Conservation (phyloP, 2,888 invertebrate species). For the Muscina levida region DNA sequence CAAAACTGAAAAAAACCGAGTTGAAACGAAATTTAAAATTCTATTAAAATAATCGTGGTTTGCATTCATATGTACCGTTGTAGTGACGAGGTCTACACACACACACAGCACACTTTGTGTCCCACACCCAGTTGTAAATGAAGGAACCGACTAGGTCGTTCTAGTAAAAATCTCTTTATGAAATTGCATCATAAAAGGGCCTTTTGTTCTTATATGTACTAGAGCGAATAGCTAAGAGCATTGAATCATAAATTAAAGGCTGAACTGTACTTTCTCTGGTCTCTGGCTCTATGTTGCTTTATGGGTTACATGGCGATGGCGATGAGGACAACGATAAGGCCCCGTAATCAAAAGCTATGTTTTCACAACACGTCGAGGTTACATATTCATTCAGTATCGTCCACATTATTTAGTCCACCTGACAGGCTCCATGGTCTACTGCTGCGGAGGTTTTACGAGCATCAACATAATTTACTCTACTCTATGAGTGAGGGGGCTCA, state of each 20-base stretch:
- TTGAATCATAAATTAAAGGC: conserved; percentile 15
- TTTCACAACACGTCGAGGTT: background rate
- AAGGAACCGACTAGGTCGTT: background rate
- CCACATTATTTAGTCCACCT: background rate
- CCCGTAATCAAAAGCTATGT: conserved; percentile 5
- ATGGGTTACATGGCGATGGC: background rate
- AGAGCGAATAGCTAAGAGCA: background rate
- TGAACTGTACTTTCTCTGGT: background rate
- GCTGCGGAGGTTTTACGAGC: conserved; percentile 14
- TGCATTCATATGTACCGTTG: background rate
- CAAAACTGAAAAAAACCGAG: no score
- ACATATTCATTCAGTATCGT: background rate
- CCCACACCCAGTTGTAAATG: background rate
- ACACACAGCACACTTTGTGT: no score
- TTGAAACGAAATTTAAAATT: conserved; percentile 16
- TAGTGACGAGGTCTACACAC: background rate
- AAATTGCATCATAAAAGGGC: conserved; percentile 29
- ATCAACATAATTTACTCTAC: conserved; percentile 24
- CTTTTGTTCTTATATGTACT: conserved; percentile 15
- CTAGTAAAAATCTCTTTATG: conserved; percentile 11
- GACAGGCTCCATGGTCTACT: background rate
- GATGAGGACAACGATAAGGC: conserved; percentile 5
- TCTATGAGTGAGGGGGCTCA: background rate
- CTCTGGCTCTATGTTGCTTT: no score
- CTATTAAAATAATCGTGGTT: conserved; percentile 21